Percentiles rank a stretch among this genome's conserved stretches.
Evolutionary conservation across 1,140 invertebrate genomes (phyloP).

Genomic region (Cyclargus thomasi): DNA sequence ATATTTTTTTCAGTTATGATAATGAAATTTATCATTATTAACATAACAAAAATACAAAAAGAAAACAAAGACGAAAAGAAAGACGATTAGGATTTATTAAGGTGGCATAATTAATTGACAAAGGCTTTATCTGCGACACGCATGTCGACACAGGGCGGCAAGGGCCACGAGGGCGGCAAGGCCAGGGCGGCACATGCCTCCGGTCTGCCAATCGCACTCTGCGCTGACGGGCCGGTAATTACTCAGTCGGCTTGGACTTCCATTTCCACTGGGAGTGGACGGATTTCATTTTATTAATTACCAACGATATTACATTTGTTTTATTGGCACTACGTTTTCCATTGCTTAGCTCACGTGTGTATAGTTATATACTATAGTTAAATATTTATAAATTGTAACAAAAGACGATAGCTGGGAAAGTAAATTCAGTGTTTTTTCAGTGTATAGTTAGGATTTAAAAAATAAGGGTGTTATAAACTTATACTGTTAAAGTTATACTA

Average conservation of each 20-base stretch:
- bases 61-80: not conserved
- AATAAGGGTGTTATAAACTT: too few relatives aligned
- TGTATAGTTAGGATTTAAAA: too few relatives aligned
- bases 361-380: too few relatives aligned
- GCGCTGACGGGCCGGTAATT: conserved; percentile 36
- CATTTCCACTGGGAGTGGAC: conserved; percentile 24
- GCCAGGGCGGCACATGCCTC: conserved; percentile 23
- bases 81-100: conserved; percentile 3
- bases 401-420: too few relatives aligned
- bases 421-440: too few relatives aligned
- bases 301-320: not conserved
- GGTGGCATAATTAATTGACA: conserved; percentile 41
- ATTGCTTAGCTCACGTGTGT: not conserved
- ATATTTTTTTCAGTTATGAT: too few relatives aligned
- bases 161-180: too few relatives aligned
- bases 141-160: conserved; percentile 19
- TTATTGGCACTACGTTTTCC: not conserved
- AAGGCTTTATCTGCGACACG: conserved; percentile 40
- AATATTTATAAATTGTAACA: too few relatives aligned
- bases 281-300: conserved; percentile 5
- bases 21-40: too few relatives aligned
- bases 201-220: conserved; percentile 45
- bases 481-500: too few relatives aligned
- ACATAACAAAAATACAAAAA: not conserved
- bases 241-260: conserved; percentile 29